phyloP scores from a whole-genome alignment of 2,888 invertebrate species.

The Trissolcus japonicus region DNA sequence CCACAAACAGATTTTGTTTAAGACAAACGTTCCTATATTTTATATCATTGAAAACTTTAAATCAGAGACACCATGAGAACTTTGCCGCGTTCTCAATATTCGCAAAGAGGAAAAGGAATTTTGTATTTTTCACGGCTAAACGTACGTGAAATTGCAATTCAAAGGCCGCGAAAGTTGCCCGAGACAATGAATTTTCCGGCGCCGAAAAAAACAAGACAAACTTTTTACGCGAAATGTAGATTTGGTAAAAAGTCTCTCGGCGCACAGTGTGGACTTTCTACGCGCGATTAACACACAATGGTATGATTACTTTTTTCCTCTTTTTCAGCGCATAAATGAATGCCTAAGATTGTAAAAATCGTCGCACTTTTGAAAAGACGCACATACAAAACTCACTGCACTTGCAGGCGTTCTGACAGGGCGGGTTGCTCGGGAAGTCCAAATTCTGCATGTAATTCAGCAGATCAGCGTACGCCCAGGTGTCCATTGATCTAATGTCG shows the following conservation, averaged over 20 bases:
- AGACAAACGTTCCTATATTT: too few species aligned
- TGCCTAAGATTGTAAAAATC: background rate
- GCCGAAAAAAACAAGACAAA: background rate
- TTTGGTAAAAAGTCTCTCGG: conserved; percentile 10
- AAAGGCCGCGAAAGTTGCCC: conserved; percentile 1
- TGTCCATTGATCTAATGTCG: conserved; percentile 84
- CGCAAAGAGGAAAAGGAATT: too few species aligned
- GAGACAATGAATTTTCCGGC: conserved; percentile 4
- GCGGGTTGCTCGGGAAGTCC: conserved; percentile 39
- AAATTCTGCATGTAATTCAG: conserved; percentile 54
- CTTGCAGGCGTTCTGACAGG: conserved; percentile 55
- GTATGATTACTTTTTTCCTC: conserved; percentile 6
- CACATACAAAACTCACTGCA: conserved; percentile 54
- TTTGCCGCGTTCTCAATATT: too few species aligned
- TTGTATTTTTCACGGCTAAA: background rate
- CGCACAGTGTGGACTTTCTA: conserved; percentile 20
- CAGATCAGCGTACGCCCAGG: conserved; percentile 85
- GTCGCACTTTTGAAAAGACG: background rate
- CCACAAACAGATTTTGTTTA: too few species aligned
- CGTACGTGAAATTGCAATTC: background rate
- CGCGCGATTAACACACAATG: conserved; percentile 37
- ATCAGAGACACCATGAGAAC: too few species aligned
- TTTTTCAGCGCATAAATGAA: conserved; percentile 16
- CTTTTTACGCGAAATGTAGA: conserved; percentile 3
- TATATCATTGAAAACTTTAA: too few species aligned